phyloP scores from a whole-genome alignment of 1,140 invertebrate genomes.

The Cheumatopsyche charites region DNA sequence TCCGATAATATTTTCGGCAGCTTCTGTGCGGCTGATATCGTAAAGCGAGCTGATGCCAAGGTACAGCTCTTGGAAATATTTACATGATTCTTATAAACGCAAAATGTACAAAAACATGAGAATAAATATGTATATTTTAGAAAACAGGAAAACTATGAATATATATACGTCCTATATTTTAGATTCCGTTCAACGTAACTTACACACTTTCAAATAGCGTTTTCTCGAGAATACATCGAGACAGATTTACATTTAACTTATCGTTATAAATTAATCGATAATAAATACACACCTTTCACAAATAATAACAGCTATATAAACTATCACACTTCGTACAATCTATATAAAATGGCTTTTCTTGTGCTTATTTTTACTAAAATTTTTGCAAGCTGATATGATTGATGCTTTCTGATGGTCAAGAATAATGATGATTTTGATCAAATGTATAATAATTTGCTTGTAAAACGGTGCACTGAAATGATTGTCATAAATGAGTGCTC shows the following conservation, averaged over 20 bases:
- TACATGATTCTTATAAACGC: slow-evolving; percentile 19
- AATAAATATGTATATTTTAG: slow-evolving; percentile 24
- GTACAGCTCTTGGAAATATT: slow-evolving; percentile 29
- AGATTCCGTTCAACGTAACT: not conserved
- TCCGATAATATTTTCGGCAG: slow-evolving; percentile 16
- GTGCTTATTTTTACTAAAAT: slow-evolving; percentile 40
- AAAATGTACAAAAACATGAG: slow-evolving; percentile 11
- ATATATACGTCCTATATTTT: too few species aligned
- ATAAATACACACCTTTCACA: slow-evolving; percentile 20
- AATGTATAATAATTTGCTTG: not conserved
- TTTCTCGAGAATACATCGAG: not conserved
- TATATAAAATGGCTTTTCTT: slow-evolving; percentile 42
- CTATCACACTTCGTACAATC: slow-evolving; percentile 45
- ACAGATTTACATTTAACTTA: slow-evolving; percentile 8
- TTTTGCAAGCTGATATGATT: slow-evolving; percentile 47
- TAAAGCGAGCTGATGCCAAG: slow-evolving; percentile 18
- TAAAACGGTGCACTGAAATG: slow-evolving; percentile 12
- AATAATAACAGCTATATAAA: slow-evolving; percentile 33
- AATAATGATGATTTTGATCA: not conserved
- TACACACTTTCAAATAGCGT: slow-evolving; percentile 10
- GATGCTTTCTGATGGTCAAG: slow-evolving; percentile 43
- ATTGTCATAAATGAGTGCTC: slow-evolving; percentile 1
- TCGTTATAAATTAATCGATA: slow-evolving; percentile 25
- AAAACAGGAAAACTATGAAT: not conserved
- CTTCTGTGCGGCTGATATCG: slow-evolving; percentile 1